A percentile compares a stretch with the other conserved stretches of the same genome.
Evolutionary conservation across 2,888 invertebrate genomes (phyloP).

Genomic region (Dolichomitus sp.): DNA sequence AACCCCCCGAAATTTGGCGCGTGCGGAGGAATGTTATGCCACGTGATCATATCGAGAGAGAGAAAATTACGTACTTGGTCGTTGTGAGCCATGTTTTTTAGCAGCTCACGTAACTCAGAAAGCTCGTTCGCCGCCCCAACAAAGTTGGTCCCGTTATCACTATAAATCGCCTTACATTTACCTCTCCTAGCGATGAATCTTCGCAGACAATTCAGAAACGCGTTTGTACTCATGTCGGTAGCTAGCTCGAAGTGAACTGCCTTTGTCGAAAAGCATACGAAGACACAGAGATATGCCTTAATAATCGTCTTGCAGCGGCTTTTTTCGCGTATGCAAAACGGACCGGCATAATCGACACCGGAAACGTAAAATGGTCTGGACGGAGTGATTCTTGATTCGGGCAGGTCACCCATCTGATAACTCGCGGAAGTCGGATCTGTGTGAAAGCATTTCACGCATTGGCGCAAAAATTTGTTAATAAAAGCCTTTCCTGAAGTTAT

Average conservation of each 20-base stretch:
- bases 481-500: too few relatives aligned
- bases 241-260: conserved; percentile 58
- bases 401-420: too few relatives aligned
- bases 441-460: too few relatives aligned
- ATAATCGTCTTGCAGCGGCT: too few relatives aligned
- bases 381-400: too few relatives aligned
- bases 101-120: conserved; percentile 27
- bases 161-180: conserved; percentile 35
- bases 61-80: conserved; percentile 13
- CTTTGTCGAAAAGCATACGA: conserved; percentile 55
- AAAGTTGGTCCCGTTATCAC: conserved; percentile 64
- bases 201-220: conserved; percentile 56
- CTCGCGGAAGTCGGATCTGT: too few relatives aligned
- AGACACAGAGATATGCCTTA: conserved; percentile 25
- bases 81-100: conserved; percentile 24
- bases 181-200: conserved; percentile 50
- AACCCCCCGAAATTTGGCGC: conserved; percentile 43
- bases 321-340: too few relatives aligned
- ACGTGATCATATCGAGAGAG: conserved; percentile 19
- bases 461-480: too few relatives aligned
- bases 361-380: too few relatives aligned
- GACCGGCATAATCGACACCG: too few relatives aligned
- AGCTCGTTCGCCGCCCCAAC: conserved; percentile 57
- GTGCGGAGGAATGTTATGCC: conserved; percentile 45
- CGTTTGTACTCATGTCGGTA: conserved; percentile 35